Base-by-base conservation (phyloP, 64 coral and sea anemone genomes). In the Stichodactyla mertensii region DNA sequence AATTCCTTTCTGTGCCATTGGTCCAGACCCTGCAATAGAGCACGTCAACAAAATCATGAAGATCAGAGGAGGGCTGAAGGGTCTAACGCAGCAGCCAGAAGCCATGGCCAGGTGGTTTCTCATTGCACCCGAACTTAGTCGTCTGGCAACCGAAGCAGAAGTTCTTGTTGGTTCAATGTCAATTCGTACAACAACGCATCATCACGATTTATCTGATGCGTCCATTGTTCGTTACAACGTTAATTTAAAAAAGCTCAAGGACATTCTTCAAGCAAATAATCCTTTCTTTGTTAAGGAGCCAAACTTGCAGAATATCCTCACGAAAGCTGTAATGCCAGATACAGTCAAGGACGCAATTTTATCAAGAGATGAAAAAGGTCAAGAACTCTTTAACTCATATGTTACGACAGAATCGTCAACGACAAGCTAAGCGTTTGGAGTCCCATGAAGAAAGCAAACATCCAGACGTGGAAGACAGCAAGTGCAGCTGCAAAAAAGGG, bases 21-120 rank as follows among this genome's bases (percentile, higher is more conserved):
- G 83, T 22, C 89, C 74, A 60, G 89, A 90, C 36, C 89, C 86
- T 51, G 82, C 83, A 6, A 90, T 85, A 36, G 83, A 90, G 70
- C 89, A 91, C 79, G 89, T 86, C 10, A 86, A 91, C 84, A 91
- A 91, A 31, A 81, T 52, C 0, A 91, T 91, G 89, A 91, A 91
- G 84, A 91, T 91, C 12, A 51, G 55, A 85, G 89, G 71, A 54
- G 89, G 89, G 57, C 45, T 86, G 1, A 91, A 91, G 19, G 84
- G 89, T 62, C 15, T 91, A 69, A 91, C 84, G 8, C 89, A 91
- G 55, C 61, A 86, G 45, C 84, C 84, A 86, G 84, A 61, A 60
- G 84, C 84, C 56, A n/a, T n/a, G n/a, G n/a, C n/a, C n/a, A n/a
- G n/a, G n/a, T n/a, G n/a, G n/a, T n/a, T n/a, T n/a, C n/a, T n/a